Evolutionary conservation across 2,113 vertebrate genomes (phyloP), one percentile per base, ranked within the genome.

Genomic region (Salvelinus fontinalis): DNA sequence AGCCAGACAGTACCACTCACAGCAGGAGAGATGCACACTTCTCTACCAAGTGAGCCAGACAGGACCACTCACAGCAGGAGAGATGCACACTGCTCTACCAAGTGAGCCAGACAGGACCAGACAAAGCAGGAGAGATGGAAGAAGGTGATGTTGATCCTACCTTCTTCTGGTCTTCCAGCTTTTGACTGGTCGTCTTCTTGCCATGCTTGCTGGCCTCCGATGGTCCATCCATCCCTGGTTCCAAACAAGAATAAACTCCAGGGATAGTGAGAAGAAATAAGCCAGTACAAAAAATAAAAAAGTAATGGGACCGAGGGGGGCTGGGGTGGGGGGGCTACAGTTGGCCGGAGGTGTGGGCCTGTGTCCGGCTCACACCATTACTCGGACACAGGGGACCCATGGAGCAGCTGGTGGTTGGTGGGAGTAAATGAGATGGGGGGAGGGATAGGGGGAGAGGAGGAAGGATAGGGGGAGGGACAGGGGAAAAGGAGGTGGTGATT

Each of bases 111-210:
- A 18, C 51, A 18, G 51, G 13, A 54, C 51, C 51, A 18, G 1
- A 5, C 16, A 18, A 5, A 54, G 12, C 51, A 54, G 16, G 12
- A 54, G 16, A 54, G 3, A 54, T 18, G 16, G 9, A 44, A 12
- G 39, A 54, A 54, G 51, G 51, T 16, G 51, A 67, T 44, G 8
- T 70, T 8, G 20, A n/a, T 64, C 88, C 92, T 96, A 99, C 98
- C 97, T 98, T 98, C 80, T 99, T 99, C 88, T 99, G 98, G 90
- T 99, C 98, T 93, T 99, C 98, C 86, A 99, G 92, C 83, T 99
- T 99, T 86, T 99, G 98, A 94, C 95, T 96, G 82, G 96, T 90
- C 75, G 96, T 94, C 94, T 97, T 98, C 92, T 95, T 98, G 92
- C 94, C 95, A 96, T 97, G 97, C 90, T 94, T 98, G 91, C 85